Evolutionary conservation across 2,113 vertebrate species (phyloP).

Genomic region (Aptenodytes forsteri): DNA sequence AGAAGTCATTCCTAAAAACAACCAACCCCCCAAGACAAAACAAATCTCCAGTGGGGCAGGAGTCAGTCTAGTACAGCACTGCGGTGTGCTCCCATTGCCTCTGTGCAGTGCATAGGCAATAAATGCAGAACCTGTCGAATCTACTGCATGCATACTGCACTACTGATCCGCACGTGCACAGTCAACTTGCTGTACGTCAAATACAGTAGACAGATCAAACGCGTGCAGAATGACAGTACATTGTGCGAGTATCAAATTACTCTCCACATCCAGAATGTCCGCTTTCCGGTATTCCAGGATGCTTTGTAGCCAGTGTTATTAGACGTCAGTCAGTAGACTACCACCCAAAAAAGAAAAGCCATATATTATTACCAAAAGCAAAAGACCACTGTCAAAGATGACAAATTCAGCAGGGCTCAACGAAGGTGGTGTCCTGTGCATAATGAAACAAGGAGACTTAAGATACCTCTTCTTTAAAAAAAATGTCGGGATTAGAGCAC

Average conservation of each 20-base stretch:
- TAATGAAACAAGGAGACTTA: background rate
- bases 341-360: background rate
- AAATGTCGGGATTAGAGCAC: background rate
- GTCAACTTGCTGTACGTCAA: background rate
- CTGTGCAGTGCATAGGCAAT: background rate
- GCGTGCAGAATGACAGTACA: background rate
- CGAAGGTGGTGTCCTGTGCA: background rate
- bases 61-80: background rate
- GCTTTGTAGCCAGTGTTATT: background rate
- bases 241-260: background rate
- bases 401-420: background rate
- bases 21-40: background rate
- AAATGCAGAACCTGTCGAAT: background rate
- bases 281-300: background rate
- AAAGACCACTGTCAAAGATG: background rate
- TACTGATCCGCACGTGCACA: accelerated
- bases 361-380: background rate
- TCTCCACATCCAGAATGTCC: background rate
- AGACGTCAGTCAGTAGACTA: background rate
- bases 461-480: background rate
- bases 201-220: background rate
- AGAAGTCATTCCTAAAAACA: background rate
- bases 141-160: too few relatives aligned
- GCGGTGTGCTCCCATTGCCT: accelerated
- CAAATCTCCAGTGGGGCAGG: background rate